Evolutionary conservation across 2,888 invertebrate species (phyloP).

Genomic region (Ichneumoninae sp.): DNA sequence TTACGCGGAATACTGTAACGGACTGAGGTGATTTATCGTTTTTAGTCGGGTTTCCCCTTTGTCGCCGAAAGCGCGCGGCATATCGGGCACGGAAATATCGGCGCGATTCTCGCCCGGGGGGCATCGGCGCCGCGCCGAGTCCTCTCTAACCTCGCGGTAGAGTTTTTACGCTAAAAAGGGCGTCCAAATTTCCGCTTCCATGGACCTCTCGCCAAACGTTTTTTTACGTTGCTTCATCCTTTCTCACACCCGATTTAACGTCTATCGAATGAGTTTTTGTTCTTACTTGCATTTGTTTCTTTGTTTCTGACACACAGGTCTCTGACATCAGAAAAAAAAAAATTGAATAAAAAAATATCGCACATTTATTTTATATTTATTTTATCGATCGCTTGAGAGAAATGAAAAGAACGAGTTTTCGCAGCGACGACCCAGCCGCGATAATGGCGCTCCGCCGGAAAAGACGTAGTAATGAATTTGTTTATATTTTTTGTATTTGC

Average conservation of each 20-base stretch:
- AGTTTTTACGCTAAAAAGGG: constrained; percentile 45
- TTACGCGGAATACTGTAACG: constrained; percentile 60
- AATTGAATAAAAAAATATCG: constrained; percentile 66
- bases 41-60: constrained; percentile 25
- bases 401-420: constrained; percentile 52
- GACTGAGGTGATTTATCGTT: constrained; percentile 58
- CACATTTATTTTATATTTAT: constrained; percentile 83
- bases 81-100: too few species aligned
- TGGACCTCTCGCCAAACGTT: neutral
- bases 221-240: neutral
- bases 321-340: constrained; percentile 77
- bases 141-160: neutral
- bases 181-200: constrained; percentile 5
- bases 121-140: neutral
- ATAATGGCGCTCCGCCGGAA: constrained; percentile 73
- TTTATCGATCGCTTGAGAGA: constrained; percentile 77
- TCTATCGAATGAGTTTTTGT: constrained; percentile 71
- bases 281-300: constrained; percentile 82
- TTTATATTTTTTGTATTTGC: constrained; percentile 85
- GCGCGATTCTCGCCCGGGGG: constrained; percentile 31
- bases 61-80: neutral
- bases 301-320: constrained; percentile 84
- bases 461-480: constrained; percentile 83
- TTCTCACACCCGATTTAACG: constrained; percentile 24
- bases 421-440: constrained; percentile 66